Evolutionary conservation across 2,888 invertebrate species (phyloP), one percentile per base, ranked within the genome.

Genomic region (Lasioglossum morio): DNA sequence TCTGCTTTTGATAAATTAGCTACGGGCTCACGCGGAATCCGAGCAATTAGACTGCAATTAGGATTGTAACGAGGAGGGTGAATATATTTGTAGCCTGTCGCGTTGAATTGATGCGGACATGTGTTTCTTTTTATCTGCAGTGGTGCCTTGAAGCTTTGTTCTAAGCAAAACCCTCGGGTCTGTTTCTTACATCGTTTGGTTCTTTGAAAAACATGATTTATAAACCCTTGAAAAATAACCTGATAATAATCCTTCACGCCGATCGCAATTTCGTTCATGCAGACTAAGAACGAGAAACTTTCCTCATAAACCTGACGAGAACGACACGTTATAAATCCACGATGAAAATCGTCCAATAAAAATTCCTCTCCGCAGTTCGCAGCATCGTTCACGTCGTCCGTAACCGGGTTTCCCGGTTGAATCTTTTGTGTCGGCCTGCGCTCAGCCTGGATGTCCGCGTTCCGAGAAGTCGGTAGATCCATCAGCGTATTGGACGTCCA

Each of bases 401-500:
- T 66, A 66, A 66, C 66, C 66, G 30, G 34, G 66, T 66, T 66
- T 34, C 66, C 66, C 53, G 30, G 30, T 30, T 66, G 19, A 8
- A 34, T 16, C 66, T 66, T 66, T 66, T 66, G 66, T 66, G 30
- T 19, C 66, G 30, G 34, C 30, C 34, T 10, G 23, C 53, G 23
- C 8, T 2, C 53, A 3, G 53, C 53, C 23, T 53, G 53, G 77
- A 40, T 30, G 66, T 69, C 40, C 57, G 23, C 34, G 66, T 66
- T 66, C 63, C 46, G 46, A 43, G 60, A 60, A 43, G 60, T 19
- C 66, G 19, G 30, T 37, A 70, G 63, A 72, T 40, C 72, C 57
- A 27, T 7, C 7, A 48, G 63, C 40, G 43, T 16, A 27, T 72
- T 40, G 27, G 63, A 73, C 43, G 37, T 23, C 43, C 70, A 60